Conservation (phyloP, 2,888 invertebrate genomes). For the Zonitis immaculata region DNA sequence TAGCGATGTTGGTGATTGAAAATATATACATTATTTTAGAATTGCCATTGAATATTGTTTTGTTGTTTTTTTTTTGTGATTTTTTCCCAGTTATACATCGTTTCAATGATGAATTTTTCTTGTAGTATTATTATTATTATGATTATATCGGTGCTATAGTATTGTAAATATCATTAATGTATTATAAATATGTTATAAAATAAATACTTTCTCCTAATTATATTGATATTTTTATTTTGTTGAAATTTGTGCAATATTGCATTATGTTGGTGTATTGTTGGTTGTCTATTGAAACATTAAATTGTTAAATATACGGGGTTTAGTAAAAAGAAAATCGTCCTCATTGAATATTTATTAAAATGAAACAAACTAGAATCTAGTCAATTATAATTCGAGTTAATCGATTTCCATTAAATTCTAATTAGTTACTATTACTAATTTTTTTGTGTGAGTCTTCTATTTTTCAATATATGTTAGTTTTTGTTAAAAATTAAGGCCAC, state of each 20-base stretch:
- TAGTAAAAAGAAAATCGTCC: no score
- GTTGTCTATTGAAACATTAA: no score
- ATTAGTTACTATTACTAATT: no score
- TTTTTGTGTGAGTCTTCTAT: no score
- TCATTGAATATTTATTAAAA: no score
- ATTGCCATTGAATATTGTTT: constrained; percentile 12
- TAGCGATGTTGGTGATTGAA: constrained; percentile 66
- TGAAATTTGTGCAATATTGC: no score
- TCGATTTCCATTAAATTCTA: no score
- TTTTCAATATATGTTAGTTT: neutral
- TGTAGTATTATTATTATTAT: neutral
- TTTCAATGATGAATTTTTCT: neutral
- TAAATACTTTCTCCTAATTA: constrained; percentile 18
- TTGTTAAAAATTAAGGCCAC: neutral
- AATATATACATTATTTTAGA: constrained; percentile 15
- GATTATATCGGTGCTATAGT: constrained; percentile 13
- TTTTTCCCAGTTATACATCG: neutral
- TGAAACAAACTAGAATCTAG: no score
- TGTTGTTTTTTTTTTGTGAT: neutral
- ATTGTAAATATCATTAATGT: constrained; percentile 1
- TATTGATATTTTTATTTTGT: constrained; percentile 1
- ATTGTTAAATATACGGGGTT: no score
- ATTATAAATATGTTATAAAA: constrained; percentile 6
- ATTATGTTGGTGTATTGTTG: no score
- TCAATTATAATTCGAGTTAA: no score